Evolutionary conservation across 2,797 vertebrate genomes (phyloP), one percentile per base, ranked within the genome.

Genomic region (Helostoma temminkii): DNA sequence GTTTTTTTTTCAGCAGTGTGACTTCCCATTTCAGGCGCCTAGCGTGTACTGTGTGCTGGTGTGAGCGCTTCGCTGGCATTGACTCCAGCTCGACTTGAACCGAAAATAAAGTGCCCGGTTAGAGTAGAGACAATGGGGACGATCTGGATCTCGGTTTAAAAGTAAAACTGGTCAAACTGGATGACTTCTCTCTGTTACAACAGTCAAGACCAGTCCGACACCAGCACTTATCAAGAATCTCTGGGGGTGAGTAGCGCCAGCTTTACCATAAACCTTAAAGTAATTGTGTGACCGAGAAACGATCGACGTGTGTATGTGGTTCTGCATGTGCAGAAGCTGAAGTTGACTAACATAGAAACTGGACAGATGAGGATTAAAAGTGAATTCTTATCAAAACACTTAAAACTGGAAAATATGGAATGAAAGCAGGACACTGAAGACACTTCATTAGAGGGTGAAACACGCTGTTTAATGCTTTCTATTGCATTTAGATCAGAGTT

Each of bases 181-280:
- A 25, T 14, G 53, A 55, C n/a, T 36, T 42, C 18, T 25, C 16
- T 24, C 9, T 18, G n/a, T 0, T 0, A 6, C 32, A 2, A 4
- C n/a, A 0, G 46, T 11, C 36, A 1, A 1, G 14, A 58, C 1
- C 52, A 30, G 50, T 36, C 8, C 2, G 37, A 24, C 16, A 25
- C 9, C 53, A 9, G 11, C 19, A 7, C 42, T 16, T 30, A 34
- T 1, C 3, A 0, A 0, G 49, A 57, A 68, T 75, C 56, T 21
- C 9, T 39, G 9, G 18, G 36, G 69, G 87, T 87, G 70, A 82
- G 85, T 69, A 28, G 16, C 45, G 21, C 28, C 3, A 0, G 25
- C 14, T 28, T 43, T n/a, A 12, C 14, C 5, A 8, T 4, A 24
- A 53, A 30, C 58, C 7, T 30, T 16, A 2, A 4, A 36, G 18